These are phyloP conservation scores for Bubo blakistoni DNA, from an alignment of 2,113 vertebrate species.

Conservation along the genomic window DNA sequence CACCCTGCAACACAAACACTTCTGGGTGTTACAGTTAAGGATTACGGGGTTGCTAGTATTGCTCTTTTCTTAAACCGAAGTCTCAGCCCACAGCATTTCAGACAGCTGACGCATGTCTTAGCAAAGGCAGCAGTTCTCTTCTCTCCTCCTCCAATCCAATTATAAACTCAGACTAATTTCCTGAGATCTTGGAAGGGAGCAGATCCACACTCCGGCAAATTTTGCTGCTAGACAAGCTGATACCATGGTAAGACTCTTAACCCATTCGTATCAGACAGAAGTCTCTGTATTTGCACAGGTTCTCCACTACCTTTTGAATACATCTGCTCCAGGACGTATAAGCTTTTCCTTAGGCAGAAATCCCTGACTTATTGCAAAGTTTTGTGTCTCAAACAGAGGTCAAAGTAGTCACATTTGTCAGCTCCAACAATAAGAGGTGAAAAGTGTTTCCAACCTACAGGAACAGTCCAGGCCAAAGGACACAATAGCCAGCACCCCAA, in stretches of 20 bases:
- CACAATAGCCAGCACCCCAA: neutral
- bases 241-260: neutral
- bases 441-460: rapidly evolving
- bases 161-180: constrained; percentile 41
- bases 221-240: neutral
- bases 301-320: neutral
- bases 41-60: neutral
- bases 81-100: neutral
- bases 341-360: neutral
- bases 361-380: neutral
- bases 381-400: neutral
- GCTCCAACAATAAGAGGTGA: neutral
- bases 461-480: neutral
- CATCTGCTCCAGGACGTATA: neutral
- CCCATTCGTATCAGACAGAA: neutral
- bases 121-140: neutral
- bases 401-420: neutral
- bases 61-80: neutral
- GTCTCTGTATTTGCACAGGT: neutral
- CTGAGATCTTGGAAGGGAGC: neutral
- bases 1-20: neutral
- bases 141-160: constrained; percentile 4
- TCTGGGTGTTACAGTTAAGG: neutral
- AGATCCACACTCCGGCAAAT: neutral
- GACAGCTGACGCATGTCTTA: neutral